Percentiles rank a stretch among this genome's conserved stretches.
Evolutionary conservation across 2,888 invertebrate genomes (phyloP).

Genomic region (Rhimphoctona megacephalus): DNA sequence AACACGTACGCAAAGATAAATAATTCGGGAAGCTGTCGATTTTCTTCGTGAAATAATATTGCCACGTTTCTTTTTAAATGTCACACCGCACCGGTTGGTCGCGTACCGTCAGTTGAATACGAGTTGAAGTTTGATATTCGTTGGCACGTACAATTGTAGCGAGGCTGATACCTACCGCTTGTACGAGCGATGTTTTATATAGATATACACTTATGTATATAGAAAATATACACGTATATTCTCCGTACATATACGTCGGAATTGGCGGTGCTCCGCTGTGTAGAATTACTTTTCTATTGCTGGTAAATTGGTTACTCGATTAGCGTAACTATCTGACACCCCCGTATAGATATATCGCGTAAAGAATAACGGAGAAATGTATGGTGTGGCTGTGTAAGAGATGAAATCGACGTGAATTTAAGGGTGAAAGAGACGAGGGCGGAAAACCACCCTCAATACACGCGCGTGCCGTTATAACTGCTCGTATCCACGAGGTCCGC

Average conservation of each 20-base stretch:
- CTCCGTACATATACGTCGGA: not conserved
- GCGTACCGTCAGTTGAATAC: conserved; percentile 44
- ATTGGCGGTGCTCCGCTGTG: conserved; percentile 43
- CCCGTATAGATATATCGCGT: conserved; percentile 57
- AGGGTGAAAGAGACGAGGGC: conserved; percentile 48
- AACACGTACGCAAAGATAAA: not conserved
- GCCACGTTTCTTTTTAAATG: conserved; percentile 27
- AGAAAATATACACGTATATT: not conserved
- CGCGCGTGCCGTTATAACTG: conserved; percentile 64
- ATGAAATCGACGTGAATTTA: conserved; percentile 15
- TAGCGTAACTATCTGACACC: conserved; percentile 81
- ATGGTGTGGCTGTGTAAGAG: conserved; percentile 41
- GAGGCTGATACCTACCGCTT: conserved; percentile 42
- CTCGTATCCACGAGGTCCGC: conserved; percentile 50
- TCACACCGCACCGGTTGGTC: conserved; percentile 4
- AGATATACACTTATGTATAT: not conserved
- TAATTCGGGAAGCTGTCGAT: conserved; percentile 7
- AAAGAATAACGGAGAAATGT: conserved; percentile 17
- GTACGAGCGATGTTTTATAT: not conserved
- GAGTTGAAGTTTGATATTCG: conserved; percentile 54
- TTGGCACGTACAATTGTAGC: conserved; percentile 55
- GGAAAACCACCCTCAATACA: conserved; percentile 48
- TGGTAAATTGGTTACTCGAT: conserved; percentile 83
- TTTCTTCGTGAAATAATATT: not conserved
- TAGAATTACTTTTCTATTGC: conserved; percentile 79